phyloP scores from a whole-genome alignment of 2,113 vertebrate genomes.

The Amphilophus citrinellus region DNA sequence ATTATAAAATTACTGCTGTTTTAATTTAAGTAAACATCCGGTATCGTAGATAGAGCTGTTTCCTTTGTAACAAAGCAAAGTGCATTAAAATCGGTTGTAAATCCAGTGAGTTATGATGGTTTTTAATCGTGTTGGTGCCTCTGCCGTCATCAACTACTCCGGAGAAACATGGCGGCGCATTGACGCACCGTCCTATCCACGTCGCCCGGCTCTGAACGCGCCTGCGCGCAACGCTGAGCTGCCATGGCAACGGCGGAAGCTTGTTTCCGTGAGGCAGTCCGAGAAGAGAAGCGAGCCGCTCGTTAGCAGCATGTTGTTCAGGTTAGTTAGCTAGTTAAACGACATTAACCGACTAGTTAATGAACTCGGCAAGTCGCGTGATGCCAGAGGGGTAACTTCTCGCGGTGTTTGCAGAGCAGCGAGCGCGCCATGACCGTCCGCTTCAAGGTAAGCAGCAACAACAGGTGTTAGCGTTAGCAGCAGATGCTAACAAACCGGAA shows the following conservation, averaged over 20 bases:
- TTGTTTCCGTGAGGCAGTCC: neutral
- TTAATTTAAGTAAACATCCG: neutral
- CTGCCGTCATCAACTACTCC: neutral
- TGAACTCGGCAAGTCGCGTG: fast-evolving
- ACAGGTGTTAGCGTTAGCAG: constrained; percentile 47
- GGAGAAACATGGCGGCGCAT: neutral
- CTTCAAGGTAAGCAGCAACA: constrained; percentile 62
- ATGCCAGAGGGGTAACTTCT: neutral
- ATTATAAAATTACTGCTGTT: too few relatives aligned
- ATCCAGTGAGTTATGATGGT: too few relatives aligned
- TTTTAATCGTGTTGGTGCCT: neutral
- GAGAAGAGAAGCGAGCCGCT: neutral
- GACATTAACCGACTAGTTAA: neutral
- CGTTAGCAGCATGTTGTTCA: neutral
- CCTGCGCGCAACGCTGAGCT: constrained; percentile 27
- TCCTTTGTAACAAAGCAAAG: neutral
- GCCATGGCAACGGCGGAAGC: constrained; percentile 61
- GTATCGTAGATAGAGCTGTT: neutral
- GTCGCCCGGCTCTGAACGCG: neutral
- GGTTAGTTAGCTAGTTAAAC: neutral
- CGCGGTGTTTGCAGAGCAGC: neutral
- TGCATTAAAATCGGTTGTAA: neutral
- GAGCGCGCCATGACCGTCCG: constrained; percentile 59
- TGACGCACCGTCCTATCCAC: neutral
- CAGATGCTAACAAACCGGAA: neutral